phyloP scores from a whole-genome alignment of 2,888 invertebrate genomes.

The Megastigmus dorsalis region DNA sequence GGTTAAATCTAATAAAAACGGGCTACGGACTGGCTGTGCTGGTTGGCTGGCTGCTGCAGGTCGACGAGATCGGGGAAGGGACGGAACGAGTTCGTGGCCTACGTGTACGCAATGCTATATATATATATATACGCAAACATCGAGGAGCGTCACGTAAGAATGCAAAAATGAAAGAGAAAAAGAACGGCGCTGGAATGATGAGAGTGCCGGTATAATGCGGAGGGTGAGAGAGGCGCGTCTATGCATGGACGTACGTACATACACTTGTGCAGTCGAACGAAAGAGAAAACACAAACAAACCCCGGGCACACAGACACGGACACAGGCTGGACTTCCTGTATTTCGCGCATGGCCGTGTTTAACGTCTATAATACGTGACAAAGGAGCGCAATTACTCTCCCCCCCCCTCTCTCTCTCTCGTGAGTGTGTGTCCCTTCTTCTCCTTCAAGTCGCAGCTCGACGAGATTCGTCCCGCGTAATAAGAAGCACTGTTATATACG shows the following conservation, averaged over 20 bases:
- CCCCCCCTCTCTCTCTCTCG: background rate
- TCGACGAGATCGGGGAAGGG: constrained; percentile 56
- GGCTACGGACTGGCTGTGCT: constrained; percentile 58
- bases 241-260: background rate
- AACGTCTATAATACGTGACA: constrained; percentile 8
- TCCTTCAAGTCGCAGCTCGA: background rate
- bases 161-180: constrained; percentile 25
- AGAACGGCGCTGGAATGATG: background rate
- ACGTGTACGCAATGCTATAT: too few species aligned
- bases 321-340: constrained; percentile 1
- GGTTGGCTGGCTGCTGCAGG: constrained; percentile 48
- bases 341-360: background rate
- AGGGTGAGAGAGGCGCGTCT: background rate
- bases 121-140: too few species aligned
- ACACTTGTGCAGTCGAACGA: constrained; percentile 10
- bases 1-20: constrained; percentile 66
- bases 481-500: constrained; percentile 27
- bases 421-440: too few species aligned
- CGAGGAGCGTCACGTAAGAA: constrained; percentile 8
- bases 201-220: background rate
- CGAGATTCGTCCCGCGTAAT: constrained; percentile 33
- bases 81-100: constrained; percentile 36
- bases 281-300: constrained; percentile 39
- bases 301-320: background rate
- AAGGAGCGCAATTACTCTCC: constrained; percentile 15